Percentiles rank a stretch among this genome's conserved stretches.
These are phyloP conservation scores for Phataginus tricuspis DNA, from an alignment of 2,797 vertebrate genomes.

Conservation along the genomic window DNA sequence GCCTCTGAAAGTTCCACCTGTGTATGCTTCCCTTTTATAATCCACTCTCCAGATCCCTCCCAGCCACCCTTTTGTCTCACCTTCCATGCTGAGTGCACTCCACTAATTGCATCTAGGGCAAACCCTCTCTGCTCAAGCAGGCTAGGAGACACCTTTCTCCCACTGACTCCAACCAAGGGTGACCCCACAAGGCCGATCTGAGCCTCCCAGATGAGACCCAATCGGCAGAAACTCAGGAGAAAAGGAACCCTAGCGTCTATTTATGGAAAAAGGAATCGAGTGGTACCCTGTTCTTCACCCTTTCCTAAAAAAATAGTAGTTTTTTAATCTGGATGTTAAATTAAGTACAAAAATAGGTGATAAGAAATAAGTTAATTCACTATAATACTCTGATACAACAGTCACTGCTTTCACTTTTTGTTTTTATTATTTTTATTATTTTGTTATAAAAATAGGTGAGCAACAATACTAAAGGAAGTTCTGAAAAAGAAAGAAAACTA, in stretches of 20 bases:
- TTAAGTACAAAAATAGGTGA: constrained; percentile 1
- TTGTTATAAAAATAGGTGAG: neutral
- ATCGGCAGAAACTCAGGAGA: neutral
- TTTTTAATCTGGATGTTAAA: constrained; percentile 38
- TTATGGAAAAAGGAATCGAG: constrained; percentile 34
- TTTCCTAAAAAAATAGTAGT: constrained; percentile 1
- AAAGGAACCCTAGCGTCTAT: neutral
- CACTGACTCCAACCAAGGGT: neutral
- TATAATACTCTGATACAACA: neutral
- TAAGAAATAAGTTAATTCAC: neutral
- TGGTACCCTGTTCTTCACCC: neutral
- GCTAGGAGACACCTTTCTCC: neutral
- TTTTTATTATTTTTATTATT: neutral
- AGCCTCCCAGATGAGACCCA: neutral
- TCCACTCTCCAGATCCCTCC: neutral
- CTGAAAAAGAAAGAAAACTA: neutral
- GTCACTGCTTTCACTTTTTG: neutral
- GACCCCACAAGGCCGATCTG: neutral
- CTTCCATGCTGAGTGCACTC: neutral
- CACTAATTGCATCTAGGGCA: neutral
- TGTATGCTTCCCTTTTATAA: neutral
- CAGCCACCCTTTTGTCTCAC: neutral
- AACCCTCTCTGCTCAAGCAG: neutral
- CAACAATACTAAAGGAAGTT: constrained; percentile 15
- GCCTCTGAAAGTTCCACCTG: neutral